A percentile compares a stretch with the other conserved stretches of the same genome.
Evolutionary conservation across 2,797 vertebrate genomes (phyloP).

Genomic region (Cottoperca gobio): DNA sequence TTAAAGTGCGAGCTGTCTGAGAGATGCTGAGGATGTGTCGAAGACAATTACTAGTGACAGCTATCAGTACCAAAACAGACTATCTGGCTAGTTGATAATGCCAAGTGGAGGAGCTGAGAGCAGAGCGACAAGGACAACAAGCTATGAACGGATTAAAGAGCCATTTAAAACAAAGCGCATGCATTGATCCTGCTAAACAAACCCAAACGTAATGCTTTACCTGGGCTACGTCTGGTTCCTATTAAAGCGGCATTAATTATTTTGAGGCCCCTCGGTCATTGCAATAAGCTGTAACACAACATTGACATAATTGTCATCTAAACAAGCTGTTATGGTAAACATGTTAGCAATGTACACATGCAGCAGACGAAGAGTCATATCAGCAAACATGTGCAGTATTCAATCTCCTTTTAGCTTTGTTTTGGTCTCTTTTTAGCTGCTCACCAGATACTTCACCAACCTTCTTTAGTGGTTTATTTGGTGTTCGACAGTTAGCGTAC

Average conservation of each 20-base stretch:
- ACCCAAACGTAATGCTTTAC: conserved; percentile 19
- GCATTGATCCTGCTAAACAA: conserved; percentile 44
- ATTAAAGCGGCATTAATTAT: background rate
- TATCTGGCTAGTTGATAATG: conserved; percentile 65
- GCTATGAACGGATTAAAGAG: conserved; percentile 43
- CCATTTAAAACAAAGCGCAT: conserved; percentile 37
- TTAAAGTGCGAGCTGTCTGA: conserved; percentile 69
- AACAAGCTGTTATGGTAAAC: background rate
- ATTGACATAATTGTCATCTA: background rate
- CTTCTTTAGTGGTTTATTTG: conserved; percentile 2
- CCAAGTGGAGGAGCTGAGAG: conserved; percentile 44
- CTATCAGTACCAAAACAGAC: conserved; percentile 66
- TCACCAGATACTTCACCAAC: background rate
- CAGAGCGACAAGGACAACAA: conserved; percentile 58
- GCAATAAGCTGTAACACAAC: conserved; percentile 13
- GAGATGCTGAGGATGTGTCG: conserved; percentile 59
- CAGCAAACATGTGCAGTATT: conserved; percentile 6
- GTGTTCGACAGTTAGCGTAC: background rate
- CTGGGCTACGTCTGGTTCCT: conserved; percentile 7
- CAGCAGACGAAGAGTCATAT: background rate
- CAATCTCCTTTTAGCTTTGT: background rate
- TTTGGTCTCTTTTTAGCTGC: conserved; percentile 11
- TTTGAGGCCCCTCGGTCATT: background rate
- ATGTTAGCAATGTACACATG: background rate
- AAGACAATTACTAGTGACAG: conserved; percentile 79